Conservation (phyloP, 1,140 invertebrate species). For the Lysiphlebus fabarum region DNA sequence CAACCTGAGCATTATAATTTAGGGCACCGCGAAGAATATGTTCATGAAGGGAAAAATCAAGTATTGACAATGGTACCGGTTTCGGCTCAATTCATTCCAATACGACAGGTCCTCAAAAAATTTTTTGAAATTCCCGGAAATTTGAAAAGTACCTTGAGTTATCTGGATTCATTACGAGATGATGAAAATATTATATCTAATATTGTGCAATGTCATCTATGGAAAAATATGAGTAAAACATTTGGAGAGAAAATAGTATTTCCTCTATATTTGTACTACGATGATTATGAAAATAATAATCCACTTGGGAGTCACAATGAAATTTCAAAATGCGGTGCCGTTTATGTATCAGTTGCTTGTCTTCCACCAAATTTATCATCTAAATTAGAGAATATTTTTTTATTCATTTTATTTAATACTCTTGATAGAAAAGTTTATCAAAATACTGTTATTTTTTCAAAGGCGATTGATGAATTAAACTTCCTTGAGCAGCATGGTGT, state of each 20-base stretch:
- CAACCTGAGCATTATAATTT: slow-evolving; percentile 6
- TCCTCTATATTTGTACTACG: slow-evolving; percentile 19
- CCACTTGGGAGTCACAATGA: slow-evolving; percentile 9
- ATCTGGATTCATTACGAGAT: slow-evolving; percentile 20
- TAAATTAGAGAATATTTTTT: slow-evolving; percentile 36
- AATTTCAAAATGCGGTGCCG: slow-evolving; percentile 14
- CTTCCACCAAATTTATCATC: slow-evolving; percentile 29
- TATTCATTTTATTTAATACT: slow-evolving; percentile 34
- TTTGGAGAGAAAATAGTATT: slow-evolving; percentile 18
- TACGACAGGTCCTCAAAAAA: slow-evolving; percentile 11
- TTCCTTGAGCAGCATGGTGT: slow-evolving; percentile 33
- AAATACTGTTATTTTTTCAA: slow-evolving; percentile 31
- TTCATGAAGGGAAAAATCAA: background rate
- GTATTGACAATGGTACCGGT: background rate
- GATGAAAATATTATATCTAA: slow-evolving; percentile 20
- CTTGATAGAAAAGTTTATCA: slow-evolving; percentile 32
- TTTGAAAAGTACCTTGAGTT: slow-evolving; percentile 20
- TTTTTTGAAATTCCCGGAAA: slow-evolving; percentile 18
- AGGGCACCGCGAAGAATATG: slow-evolving; percentile 4
- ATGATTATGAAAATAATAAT: slow-evolving; percentile 28
- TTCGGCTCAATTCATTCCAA: slow-evolving; percentile 15
- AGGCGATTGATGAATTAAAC: slow-evolving; percentile 32
- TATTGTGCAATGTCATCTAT: slow-evolving; percentile 18
- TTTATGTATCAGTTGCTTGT: slow-evolving; percentile 26
- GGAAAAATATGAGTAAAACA: slow-evolving; percentile 7